Evolutionary conservation across 2,797 vertebrate genomes (phyloP), one percentile per base, ranked within the genome.

Genomic region (Apogon talboti): DNA sequence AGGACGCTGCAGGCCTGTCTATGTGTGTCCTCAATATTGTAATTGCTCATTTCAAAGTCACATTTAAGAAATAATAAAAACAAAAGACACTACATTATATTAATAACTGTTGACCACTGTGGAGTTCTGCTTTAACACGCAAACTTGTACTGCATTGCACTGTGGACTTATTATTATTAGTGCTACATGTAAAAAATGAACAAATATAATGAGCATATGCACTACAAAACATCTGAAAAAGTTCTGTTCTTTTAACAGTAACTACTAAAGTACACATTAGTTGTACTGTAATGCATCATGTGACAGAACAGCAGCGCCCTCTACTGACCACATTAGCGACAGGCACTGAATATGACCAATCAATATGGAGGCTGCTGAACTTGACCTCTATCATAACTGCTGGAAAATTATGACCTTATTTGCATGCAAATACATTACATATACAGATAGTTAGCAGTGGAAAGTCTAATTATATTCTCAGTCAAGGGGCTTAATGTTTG

Each of bases 271-370:
- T 21, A 45, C 18, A 38, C 61, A 30, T 58, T 0, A 30, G 11
- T 33, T 5, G 0, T 33, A 12, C 6, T 33, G 1, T 30, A 8
- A 7, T 45, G 47, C 9, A 43, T 9, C 14, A 35, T 18, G 11
- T 16, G 21, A 11, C 43, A 40, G 56, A n/a, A 64, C 6, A 12
- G 51, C 11, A 49, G 1, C 3, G 46, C 77, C 72, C 54, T 28
- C 83, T 78, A 28, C 41, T 66, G 83, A 50, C 35, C 51, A 47
- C 21, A 38, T 13, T 15, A 9, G 40, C 9, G 24, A 18, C 19
- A 7, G 40, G 40, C 65, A 48, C 12, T 1, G 14, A 9, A 11
- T 2, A 11, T 19, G 1, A 28, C 24, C 24, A 28, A 28, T 28
- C 24, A 49, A 45, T 21, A 7, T 14, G 7, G 16, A 45, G 7